phyloP scores from a whole-genome alignment of 2,113 vertebrate genomes.

The Dicaeum eximium region DNA sequence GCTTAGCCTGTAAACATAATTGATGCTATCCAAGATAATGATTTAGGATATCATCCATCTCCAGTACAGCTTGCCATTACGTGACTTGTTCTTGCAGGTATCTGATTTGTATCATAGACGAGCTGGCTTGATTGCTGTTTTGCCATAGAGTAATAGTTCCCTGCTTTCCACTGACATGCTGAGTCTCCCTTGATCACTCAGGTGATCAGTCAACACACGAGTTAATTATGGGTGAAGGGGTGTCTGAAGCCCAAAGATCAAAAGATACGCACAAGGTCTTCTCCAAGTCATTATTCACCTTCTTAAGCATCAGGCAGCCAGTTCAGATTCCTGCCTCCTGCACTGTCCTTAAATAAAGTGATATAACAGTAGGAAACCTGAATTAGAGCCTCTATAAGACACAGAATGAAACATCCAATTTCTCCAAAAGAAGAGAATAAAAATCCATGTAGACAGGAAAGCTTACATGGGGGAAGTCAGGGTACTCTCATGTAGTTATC shows the following conservation, averaged over 20 bases:
- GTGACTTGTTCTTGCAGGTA: slow-evolving; percentile 40
- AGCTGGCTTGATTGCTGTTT: slow-evolving; percentile 48
- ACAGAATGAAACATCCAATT: background rate
- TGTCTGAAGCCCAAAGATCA: slow-evolving; percentile 49
- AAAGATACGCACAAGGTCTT: slow-evolving; percentile 29
- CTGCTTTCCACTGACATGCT: slow-evolving; percentile 40
- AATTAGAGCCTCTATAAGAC: background rate
- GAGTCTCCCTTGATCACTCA: slow-evolving; percentile 40
- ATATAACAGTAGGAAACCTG: background rate
- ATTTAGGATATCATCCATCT: slow-evolving; percentile 64
- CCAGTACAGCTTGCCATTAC: slow-evolving; percentile 19
- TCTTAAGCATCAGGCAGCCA: slow-evolving; percentile 18
- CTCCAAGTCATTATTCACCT: slow-evolving; percentile 53
- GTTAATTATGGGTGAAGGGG: slow-evolving; percentile 57
- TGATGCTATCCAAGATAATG: slow-evolving; percentile 43
- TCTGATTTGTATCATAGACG: slow-evolving; percentile 48
- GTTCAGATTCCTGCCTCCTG: background rate
- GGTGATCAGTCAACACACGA: slow-evolving; percentile 57
- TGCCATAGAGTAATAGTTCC: slow-evolving; percentile 40
- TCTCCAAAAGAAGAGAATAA: background rate
- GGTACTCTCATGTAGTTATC: background rate
- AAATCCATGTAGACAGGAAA: fast-evolving
- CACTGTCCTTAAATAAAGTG: background rate
- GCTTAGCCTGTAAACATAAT: slow-evolving; percentile 46
- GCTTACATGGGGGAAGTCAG: background rate